Base-by-base conservation (phyloP, 2,888 invertebrate genomes). In the Liopterus haemorrhoidalis region DNA sequence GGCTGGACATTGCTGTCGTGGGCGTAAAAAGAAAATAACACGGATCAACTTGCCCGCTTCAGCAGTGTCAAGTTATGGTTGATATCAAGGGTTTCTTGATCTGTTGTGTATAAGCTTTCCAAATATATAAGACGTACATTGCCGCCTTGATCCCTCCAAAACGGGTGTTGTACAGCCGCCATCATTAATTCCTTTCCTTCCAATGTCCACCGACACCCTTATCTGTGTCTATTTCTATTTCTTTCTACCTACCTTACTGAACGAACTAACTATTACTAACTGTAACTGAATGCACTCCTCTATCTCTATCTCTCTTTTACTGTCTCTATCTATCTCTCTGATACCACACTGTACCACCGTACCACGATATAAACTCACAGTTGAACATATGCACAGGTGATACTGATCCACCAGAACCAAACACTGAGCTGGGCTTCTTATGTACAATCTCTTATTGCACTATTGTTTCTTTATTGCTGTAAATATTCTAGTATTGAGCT, bases 1-100 rank as follows among this genome's bases (percentile, higher is more conserved):
- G 64, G 59, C 56, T 50, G 54, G 62, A 58, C 65, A 63, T 57
- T 57, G 59, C 57, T 57, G 54, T 56, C 52, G 14, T 5, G 9
- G 14, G n/a, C 8, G 12, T 11, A 28, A 28, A 28, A 11, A 15
- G 25, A 16, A 38, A 14, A 38, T 25, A 28, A 27, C 27, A 38
- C 21, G 37, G 19, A 4, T 16, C 9, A 5, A 40, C 18, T 20
- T 15, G 19, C 19, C 12, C 18, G 33, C 8, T 16, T n/a, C 33
- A 25, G 19, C 45, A 33, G 32, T 45, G 45, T 45, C 45, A 19
- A 19, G 45, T 45, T 45, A 45, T 45, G 45, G 39, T 45, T 21
- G 45, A 39, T 39, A 33, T 31, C 38, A 39, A 45, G 45, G 45
- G 38, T 31, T 20, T 25, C n/a, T n/a, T 25, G 14, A 8, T 28